Conservation (phyloP, 2,888 invertebrate genomes). For the Xylota segnis region DNA sequence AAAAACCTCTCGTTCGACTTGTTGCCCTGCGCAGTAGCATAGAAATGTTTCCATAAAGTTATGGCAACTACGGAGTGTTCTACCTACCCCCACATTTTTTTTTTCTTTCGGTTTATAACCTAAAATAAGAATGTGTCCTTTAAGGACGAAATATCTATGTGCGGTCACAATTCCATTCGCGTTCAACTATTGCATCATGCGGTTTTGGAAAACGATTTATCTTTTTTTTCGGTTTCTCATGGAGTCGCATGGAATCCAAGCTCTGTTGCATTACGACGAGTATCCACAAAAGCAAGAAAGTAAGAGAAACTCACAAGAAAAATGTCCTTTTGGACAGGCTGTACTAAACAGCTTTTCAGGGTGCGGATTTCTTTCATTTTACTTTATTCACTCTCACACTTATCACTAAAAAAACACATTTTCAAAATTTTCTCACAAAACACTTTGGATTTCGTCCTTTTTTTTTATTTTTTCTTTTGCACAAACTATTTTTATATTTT, state of each 20-base stretch:
- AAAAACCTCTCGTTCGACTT: slow-evolving; percentile 28
- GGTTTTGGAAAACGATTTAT: slow-evolving; percentile 25
- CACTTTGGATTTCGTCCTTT: slow-evolving; percentile 30
- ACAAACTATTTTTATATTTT: slow-evolving; percentile 53
- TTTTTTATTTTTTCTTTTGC: slow-evolving; percentile 30
- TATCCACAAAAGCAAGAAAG: slow-evolving; percentile 43
- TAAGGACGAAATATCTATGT: slow-evolving; percentile 35
- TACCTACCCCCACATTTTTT: slow-evolving; percentile 23
- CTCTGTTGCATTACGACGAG: slow-evolving; percentile 52
- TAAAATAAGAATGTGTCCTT: slow-evolving; percentile 63
- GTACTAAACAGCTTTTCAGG: slow-evolving; percentile 55
- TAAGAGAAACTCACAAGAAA: slow-evolving; percentile 63
- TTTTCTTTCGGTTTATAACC: slow-evolving; percentile 9
- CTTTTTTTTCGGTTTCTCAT: too few relatives aligned
- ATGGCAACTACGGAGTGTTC: slow-evolving; percentile 51
- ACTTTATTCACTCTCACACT: slow-evolving; percentile 45
- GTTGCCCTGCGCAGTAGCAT: slow-evolving; percentile 63
- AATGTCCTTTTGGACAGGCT: slow-evolving; percentile 56
- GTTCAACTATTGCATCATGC: slow-evolving; percentile 70
- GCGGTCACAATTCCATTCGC: slow-evolving; percentile 42
- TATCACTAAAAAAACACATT: slow-evolving; percentile 25
- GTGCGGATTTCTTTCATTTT: slow-evolving; percentile 62
- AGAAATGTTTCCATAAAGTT: slow-evolving; percentile 63
- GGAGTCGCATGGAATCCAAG: too few relatives aligned
- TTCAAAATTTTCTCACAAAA: slow-evolving; percentile 62